Conservation (phyloP, 1,140 invertebrate species). For the Kradibia gibbosae region DNA sequence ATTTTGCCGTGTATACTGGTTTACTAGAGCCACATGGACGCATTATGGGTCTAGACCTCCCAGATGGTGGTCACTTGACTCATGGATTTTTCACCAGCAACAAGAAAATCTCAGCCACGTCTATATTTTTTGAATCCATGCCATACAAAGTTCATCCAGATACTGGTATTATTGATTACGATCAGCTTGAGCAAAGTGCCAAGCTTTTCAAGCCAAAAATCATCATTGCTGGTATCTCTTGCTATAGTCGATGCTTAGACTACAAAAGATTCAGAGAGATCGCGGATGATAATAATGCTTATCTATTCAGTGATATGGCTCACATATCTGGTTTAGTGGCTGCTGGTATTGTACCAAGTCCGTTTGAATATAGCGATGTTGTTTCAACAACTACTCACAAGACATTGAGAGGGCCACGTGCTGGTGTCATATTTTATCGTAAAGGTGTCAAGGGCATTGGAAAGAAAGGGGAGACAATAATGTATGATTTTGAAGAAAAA, state of each 20-base stretch:
- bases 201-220: conserved; percentile 92
- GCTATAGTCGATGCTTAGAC: conserved; percentile 89
- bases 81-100: conserved; percentile 93
- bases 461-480: conserved; percentile 84
- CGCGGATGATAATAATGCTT: conserved; percentile 88
- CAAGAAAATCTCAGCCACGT: conserved; percentile 97
- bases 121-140: conserved; percentile 98
- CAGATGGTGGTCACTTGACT: conserved; percentile 97
- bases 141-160: conserved; percentile 93
- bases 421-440: conserved; percentile 91
- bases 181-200: conserved; percentile 86
- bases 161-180: conserved; percentile 96
- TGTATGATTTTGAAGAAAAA: conserved; percentile 89
- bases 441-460: conserved; percentile 84
- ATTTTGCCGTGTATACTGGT: conserved; percentile 96
- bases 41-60: conserved; percentile 97
- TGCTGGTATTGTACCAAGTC: conserved; percentile 88
- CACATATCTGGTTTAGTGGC: conserved; percentile 95
- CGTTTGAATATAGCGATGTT: conserved; percentile 94
- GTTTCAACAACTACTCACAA: conserved; percentile 98
- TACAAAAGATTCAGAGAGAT: conserved; percentile 92
- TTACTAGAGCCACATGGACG: conserved; percentile 92
- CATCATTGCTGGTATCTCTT: conserved; percentile 96
- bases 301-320: conserved; percentile 96
- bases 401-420: conserved; percentile 91